Evolutionary conservation across 1,140 invertebrate species (phyloP).

Genomic region (Thereuonema tuberculata): DNA sequence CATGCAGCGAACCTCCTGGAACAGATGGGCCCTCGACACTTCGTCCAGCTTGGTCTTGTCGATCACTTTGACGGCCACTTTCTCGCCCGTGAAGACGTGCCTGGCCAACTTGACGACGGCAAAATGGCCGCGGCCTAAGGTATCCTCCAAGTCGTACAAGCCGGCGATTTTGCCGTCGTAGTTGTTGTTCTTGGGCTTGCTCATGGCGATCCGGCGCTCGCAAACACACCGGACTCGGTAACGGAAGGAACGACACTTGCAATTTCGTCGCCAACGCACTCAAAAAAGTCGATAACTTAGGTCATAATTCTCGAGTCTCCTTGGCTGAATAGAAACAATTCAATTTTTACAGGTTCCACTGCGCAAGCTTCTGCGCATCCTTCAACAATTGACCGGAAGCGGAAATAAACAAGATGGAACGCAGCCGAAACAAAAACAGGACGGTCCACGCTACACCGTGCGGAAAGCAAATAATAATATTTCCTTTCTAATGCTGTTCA

Average conservation of each 20-base stretch:
- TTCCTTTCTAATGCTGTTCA: too few relatives aligned
- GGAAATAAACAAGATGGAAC: too few relatives aligned
- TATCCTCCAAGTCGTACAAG: conserved; percentile 90
- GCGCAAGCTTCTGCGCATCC: too few relatives aligned
- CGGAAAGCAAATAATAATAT: too few relatives aligned
- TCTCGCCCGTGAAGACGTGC: conserved; percentile 99
- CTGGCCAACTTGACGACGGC: conserved; percentile 95
- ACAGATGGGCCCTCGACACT: conserved; percentile 88
- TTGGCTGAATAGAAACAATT: too few relatives aligned
- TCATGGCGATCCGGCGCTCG: not conserved
- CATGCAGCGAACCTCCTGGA: conserved; percentile 95
- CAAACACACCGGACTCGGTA: not conserved
- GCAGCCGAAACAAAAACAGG: too few relatives aligned
- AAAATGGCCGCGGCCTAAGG: conserved; percentile 85
- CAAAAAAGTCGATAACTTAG: not conserved
- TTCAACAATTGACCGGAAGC: too few relatives aligned
- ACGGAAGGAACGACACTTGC: not conserved
- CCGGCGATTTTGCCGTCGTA: conserved; percentile 84
- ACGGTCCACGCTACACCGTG: too few relatives aligned
- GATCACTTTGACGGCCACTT: conserved; percentile 75
- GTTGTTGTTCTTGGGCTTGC: conserved; percentile 17
- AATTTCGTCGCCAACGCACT: too few relatives aligned
- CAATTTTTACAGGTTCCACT: too few relatives aligned
- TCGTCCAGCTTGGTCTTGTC: conserved; percentile 97
- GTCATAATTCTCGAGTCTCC: not conserved